These are phyloP conservation scores for Pantherophis guttatus DNA, from an alignment of 2,113 vertebrate genomes.

Conservation along the genomic window DNA sequence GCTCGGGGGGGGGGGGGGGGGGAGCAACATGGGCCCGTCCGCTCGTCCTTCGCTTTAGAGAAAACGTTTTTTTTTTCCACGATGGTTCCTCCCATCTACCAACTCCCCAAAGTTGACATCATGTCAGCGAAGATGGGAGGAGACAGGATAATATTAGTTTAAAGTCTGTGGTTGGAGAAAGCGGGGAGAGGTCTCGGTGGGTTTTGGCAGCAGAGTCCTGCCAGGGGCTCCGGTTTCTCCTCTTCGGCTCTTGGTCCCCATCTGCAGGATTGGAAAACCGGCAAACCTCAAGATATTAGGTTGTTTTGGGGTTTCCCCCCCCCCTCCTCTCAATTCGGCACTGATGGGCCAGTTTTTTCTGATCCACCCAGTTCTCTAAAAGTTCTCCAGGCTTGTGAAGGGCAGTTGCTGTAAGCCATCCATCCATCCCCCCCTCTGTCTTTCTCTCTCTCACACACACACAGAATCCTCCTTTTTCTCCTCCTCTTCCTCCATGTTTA, in stretches of 20 bases:
- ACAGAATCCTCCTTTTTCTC: background rate
- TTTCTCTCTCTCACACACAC: too few species aligned
- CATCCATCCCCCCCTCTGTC: background rate
- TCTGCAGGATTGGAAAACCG: rapidly evolving
- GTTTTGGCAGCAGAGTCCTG: constrained; percentile 57
- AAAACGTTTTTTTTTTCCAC: constrained; percentile 19
- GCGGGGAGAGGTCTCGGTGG: constrained; percentile 53
- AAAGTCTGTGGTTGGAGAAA: constrained; percentile 45
- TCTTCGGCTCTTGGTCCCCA: background rate
- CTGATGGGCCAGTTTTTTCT: too few species aligned
- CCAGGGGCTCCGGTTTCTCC: background rate
- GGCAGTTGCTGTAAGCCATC: background rate
- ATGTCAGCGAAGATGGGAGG: constrained; percentile 46
- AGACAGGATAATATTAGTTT: constrained; percentile 62
- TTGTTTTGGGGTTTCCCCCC: too few species aligned
- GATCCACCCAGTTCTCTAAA: background rate
- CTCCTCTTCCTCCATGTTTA: constrained; percentile 15
- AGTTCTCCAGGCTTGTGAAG: background rate
- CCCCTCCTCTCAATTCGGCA: too few species aligned
- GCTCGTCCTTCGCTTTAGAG: background rate
- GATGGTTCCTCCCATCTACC: constrained; percentile 45
- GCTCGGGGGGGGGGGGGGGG: rapidly evolving
- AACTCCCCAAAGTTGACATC: constrained; percentile 53
- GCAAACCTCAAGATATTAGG: background rate
- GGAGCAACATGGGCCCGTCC: too few species aligned